These are phyloP conservation scores for Hylyphantes graminicola DNA, from an alignment of 1,140 invertebrate genomes.

Conservation along the genomic window DNA sequence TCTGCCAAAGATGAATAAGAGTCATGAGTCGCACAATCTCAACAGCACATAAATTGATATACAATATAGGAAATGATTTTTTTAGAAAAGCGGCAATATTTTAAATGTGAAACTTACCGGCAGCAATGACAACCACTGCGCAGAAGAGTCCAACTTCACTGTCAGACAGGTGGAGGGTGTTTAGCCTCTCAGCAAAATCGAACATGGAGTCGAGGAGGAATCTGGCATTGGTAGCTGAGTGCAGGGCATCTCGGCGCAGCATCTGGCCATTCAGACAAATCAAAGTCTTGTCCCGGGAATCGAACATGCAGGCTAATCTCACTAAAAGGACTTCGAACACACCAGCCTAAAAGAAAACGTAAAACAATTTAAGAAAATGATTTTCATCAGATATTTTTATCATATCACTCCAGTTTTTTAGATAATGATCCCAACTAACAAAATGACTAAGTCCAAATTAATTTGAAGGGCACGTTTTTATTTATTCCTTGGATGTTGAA, in stretches of 20 bases:
- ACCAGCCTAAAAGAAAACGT: conserved; percentile 71
- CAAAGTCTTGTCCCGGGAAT: conserved; percentile 83
- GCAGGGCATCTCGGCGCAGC: conserved; percentile 87
- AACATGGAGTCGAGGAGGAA: conserved; percentile 97
- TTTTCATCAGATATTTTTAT: background rate
- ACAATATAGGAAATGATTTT: too few relatives aligned
- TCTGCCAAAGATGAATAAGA: conserved; percentile 70
- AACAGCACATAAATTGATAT: background rate
- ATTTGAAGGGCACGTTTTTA: too few relatives aligned
- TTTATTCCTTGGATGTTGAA: too few relatives aligned
- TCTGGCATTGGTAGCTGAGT: conserved; percentile 85
- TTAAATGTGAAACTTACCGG: conserved; percentile 72
- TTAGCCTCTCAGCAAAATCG: conserved; percentile 95
- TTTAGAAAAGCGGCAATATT: too few relatives aligned
- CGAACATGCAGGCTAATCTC: conserved; percentile 92
- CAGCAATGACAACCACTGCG: conserved; percentile 92
- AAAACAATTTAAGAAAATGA: background rate
- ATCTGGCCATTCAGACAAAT: conserved; percentile 93
- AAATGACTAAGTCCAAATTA: too few relatives aligned
- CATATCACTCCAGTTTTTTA: background rate
- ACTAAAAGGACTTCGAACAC: conserved; percentile 95
- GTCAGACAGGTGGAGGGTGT: conserved; percentile 88
- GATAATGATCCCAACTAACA: too few relatives aligned
- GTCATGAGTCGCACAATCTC: background rate
- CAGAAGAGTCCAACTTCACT: conserved; percentile 94